Evolutionary conservation across 37 sponge, comb jelly and placozoan species (phyloP), one percentile per base, ranked within the genome.

Genomic region (Diacarnus erythraeanus): DNA sequence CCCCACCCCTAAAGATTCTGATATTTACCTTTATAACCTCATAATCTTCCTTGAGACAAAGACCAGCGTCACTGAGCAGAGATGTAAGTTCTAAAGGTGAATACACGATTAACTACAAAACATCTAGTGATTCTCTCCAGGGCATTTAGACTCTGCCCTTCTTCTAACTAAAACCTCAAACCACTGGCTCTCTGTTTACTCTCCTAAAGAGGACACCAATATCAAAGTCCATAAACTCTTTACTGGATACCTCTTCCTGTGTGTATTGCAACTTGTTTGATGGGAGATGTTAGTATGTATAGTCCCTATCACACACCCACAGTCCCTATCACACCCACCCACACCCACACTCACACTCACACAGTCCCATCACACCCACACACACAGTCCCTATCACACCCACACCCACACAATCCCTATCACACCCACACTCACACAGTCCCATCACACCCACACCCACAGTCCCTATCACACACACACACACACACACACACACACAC

Each of bases 1-100:
- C n/a, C n/a, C n/a, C n/a, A n/a, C n/a, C n/a, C n/a, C n/a, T n/a
- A 30, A 58, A 77, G 42, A 64, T 37, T 30, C n/a, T 21, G 12
- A 1, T 3, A 43, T 3, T 8, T 26, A 89, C 90, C 72, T 84
- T 57, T 41, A 89, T 61, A 0, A 89, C 42, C n/a, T 83, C 85
- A 47, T 76, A 36, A 38, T 89, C 85, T n/a, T 69, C 64, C 17
- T 65, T 57, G 22, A 9, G 29, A 69, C 90, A 89, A 1, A 89
- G 64, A 0, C 90, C 85, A 23, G 84, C 57, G 10, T 66, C 69
- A 2, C 81, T 40, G 1, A 84, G 35, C 29, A 78, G 39, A 57
- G 74, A 26, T 18, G 74, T 42, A 15, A 74, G 35, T 33, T 35
- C 74, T 74, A 30, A 18, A 30, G 10, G 34, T 4, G 22, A 69